Conservation (phyloP, 2,888 invertebrate genomes). For the Patella depressa region DNA sequence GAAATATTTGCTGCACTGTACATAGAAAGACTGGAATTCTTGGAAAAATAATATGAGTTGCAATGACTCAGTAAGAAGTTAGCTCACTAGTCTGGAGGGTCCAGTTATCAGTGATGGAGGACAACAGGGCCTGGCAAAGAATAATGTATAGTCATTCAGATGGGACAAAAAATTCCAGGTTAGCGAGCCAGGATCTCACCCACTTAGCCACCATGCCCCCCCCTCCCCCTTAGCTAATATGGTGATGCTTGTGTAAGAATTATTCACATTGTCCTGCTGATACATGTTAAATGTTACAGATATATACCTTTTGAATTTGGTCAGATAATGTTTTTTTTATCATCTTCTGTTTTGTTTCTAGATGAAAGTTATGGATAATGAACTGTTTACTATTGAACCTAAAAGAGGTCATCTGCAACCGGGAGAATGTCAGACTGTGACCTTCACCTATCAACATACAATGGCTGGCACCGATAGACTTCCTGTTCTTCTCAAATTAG, state of each 20-base stretch:
- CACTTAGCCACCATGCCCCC: neutral
- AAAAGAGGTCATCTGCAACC: slow-evolving; percentile 64
- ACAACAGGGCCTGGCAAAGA: too few relatives aligned
- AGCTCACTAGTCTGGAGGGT: too few relatives aligned
- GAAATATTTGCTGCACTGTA: neutral
- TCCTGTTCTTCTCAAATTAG: slow-evolving; percentile 68
- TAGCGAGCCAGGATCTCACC: too few relatives aligned
- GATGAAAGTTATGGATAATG: slow-evolving; percentile 71
- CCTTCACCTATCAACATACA: slow-evolving; percentile 67
- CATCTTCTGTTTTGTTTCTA: slow-evolving; percentile 32
- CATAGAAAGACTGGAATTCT: neutral
- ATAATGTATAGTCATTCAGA: too few relatives aligned
- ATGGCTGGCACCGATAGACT: slow-evolving; percentile 69
- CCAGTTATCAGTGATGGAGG: too few relatives aligned
- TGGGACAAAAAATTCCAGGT: neutral
- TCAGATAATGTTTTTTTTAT: too few relatives aligned
- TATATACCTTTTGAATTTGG: too few relatives aligned
- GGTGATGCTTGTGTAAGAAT: neutral
- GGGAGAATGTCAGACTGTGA: slow-evolving; percentile 63
- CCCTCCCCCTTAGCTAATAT: neutral
- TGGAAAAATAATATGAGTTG: neutral
- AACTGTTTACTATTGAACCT: slow-evolving; percentile 67
- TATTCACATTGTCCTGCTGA: neutral
- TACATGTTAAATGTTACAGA: neutral
- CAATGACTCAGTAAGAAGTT: too few relatives aligned